A percentile compares a stretch with the other conserved stretches of the same genome.
phyloP scores from a whole-genome alignment of 2,888 invertebrate species.

The Adelphocoris suturalis region DNA sequence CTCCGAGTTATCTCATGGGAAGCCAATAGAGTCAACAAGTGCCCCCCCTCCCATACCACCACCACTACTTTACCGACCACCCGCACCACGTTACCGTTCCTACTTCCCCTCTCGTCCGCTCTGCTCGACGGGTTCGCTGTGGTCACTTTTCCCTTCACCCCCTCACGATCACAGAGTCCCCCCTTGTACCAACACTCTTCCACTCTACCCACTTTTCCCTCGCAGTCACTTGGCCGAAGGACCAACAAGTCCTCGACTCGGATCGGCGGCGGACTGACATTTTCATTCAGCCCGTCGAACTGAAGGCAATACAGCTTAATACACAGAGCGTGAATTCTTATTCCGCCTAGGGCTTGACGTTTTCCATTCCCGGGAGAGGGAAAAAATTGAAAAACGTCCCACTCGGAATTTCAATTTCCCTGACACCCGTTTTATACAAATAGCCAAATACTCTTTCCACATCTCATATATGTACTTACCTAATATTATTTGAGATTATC shows the following conservation, averaged over 20 bases:
- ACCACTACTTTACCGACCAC: background rate
- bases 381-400: background rate
- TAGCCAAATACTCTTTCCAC: no score
- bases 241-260: background rate
- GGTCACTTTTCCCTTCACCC: constrained; percentile 46
- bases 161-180: background rate
- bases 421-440: background rate
- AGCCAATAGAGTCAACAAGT: constrained; percentile 71
- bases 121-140: background rate
- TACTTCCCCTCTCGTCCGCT: background rate
- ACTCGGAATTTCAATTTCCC: background rate
- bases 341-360: background rate
- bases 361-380: background rate
- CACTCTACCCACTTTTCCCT: background rate
- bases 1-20: constrained; percentile 65
- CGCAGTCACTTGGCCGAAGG: background rate
- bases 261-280: background rate
- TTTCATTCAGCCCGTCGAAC: constrained; percentile 20
- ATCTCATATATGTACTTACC: no score
- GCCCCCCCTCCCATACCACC: background rate
- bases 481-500: no score
- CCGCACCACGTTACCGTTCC: background rate
- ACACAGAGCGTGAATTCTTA: background rate
- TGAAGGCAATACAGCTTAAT: background rate
- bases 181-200: constrained; percentile 17